Conservation (phyloP, 2,113 vertebrate genomes). For the Clupea harengus region DNA sequence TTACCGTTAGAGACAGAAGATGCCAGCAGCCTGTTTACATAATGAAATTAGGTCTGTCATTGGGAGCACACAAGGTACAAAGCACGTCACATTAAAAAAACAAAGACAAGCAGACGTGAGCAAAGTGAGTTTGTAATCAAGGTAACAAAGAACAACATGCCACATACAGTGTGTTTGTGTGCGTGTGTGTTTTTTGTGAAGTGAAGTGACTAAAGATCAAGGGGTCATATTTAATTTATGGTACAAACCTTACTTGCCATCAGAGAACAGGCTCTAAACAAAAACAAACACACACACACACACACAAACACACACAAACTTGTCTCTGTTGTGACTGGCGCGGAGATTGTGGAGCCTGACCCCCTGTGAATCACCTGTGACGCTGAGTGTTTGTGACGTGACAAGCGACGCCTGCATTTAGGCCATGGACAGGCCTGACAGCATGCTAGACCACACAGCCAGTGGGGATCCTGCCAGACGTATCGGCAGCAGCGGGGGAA, state of each 20-base stretch:
- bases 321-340: not conserved
- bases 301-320: not conserved
- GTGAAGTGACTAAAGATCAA: not conserved
- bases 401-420: not conserved
- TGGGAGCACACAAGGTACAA: not conserved
- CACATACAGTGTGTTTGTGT: not conserved
- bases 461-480: not conserved
- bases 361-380: conserved; percentile 3
- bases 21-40: not conserved
- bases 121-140: not conserved
- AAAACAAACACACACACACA: not conserved
- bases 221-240: not conserved
- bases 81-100: not conserved
- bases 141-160: not conserved
- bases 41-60: not conserved
- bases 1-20: not conserved
- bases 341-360: not conserved
- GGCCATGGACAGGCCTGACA: conserved; percentile 4
- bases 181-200: not conserved
- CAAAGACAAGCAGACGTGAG: not conserved
- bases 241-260: not conserved
- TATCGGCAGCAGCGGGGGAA: not conserved
- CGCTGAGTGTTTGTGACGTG: not conserved
- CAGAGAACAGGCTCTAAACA: not conserved
- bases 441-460: conserved; percentile 9